A percentile compares a stretch with the other conserved stretches of the same genome.
phyloP scores from a whole-genome alignment of 2,888 invertebrate species.

The Neoascia interrupta region DNA sequence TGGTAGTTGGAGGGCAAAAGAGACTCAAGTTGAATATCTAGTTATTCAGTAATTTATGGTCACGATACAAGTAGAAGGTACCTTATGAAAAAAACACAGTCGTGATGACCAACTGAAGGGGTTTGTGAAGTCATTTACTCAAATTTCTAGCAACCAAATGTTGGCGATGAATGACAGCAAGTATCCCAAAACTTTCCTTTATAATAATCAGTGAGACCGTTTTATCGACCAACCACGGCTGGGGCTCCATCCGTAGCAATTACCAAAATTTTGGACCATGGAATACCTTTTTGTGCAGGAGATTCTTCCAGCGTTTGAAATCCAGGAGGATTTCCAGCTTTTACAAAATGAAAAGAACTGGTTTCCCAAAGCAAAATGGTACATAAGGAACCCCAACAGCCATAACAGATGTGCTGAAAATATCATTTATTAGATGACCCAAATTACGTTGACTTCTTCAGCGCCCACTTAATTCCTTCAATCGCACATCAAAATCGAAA shows the following conservation, averaged over 20 bases:
- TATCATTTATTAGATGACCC: no score
- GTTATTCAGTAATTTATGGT: no score
- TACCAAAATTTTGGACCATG: background rate
- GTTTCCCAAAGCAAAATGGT: background rate
- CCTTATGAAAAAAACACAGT: no score
- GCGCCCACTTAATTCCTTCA: background rate
- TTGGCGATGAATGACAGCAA: background rate
- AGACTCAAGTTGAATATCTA: no score
- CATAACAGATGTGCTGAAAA: no score
- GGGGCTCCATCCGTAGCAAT: background rate
- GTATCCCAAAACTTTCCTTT: background rate
- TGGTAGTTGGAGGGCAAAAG: no score
- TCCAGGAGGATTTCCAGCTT: background rate
- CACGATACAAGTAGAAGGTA: no score
- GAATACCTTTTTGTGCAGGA: background rate
- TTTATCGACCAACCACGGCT: background rate
- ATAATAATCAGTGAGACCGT: background rate
- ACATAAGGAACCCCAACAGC: no score
- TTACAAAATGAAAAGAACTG: background rate
- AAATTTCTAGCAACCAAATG: background rate
- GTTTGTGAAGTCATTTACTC: background rate
- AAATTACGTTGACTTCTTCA: no score
- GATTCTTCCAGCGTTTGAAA: background rate
- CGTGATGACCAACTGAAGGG: background rate
- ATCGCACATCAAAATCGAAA: background rate